These are phyloP conservation scores for Aricia agestis DNA, from an alignment of 1,140 invertebrate genomes.

Conservation along the genomic window DNA sequence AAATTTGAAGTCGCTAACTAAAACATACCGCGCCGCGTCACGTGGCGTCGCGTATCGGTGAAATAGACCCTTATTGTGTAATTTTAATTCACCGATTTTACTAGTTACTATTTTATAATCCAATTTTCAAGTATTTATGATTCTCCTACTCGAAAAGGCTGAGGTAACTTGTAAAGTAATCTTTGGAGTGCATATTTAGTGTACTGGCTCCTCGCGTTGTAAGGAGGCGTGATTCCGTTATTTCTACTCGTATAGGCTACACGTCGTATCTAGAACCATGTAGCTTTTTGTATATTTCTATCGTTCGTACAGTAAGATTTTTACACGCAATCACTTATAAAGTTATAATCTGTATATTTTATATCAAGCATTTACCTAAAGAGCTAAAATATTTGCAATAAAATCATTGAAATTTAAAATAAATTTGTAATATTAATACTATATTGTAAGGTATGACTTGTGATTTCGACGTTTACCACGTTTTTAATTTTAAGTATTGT, in stretches of 20 bases:
- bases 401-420: conserved; percentile 26
- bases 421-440: not conserved
- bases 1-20: too few species aligned
- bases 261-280: conserved; percentile 51
- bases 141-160: conserved; percentile 74
- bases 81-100: conserved; percentile 69
- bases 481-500: conserved; percentile 3
- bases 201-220: conserved; percentile 40
- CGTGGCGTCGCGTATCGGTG: too few species aligned
- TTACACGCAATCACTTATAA: conserved; percentile 60
- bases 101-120: conserved; percentile 73
- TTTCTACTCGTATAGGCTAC: conserved; percentile 26
- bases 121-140: conserved; percentile 62
- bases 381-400: conserved; percentile 48
- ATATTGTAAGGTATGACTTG: conserved; percentile 15
- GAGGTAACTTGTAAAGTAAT: conserved; percentile 63
- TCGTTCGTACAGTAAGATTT: conserved; percentile 62
- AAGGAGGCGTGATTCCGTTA: conserved; percentile 36
- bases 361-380: conserved; percentile 54
- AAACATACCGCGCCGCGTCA: too few species aligned
- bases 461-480: conserved; percentile 19
- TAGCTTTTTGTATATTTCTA: conserved; percentile 73
- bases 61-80: conserved; percentile 29
- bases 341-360: conserved; percentile 65
- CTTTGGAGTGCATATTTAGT: conserved; percentile 55